These are phyloP conservation scores for Thamnaconus septentrionalis DNA, from an alignment of 2,113 vertebrate species.

Conservation along the genomic window DNA sequence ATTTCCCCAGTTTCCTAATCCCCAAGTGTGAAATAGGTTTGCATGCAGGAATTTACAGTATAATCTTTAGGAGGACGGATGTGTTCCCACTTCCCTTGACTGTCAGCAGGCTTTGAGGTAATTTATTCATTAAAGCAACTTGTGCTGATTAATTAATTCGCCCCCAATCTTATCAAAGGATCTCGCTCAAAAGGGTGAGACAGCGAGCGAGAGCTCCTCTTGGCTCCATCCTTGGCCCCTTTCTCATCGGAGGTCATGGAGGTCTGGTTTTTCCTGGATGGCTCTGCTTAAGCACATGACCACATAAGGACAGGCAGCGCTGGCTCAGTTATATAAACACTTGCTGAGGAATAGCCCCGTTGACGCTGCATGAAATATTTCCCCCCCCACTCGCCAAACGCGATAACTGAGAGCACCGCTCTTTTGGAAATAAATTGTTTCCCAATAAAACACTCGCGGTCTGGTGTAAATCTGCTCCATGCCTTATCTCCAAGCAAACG, in stretches of 20 bases:
- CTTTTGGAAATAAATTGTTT: conserved; percentile 23
- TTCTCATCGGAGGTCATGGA: conserved; percentile 49
- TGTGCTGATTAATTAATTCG: conserved; percentile 20
- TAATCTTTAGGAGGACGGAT: conserved; percentile 5
- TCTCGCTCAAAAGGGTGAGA: conserved; percentile 8
- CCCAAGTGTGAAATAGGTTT: conserved; percentile 42
- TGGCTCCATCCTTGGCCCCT: conserved; percentile 45
- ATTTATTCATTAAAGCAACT: conserved; percentile 22
- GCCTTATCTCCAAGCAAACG: conserved; percentile 36
- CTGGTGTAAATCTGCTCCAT: conserved; percentile 29
- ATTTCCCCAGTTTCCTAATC: conserved; percentile 41
- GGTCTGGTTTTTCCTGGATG: conserved; percentile 62
- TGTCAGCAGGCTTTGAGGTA: conserved; percentile 6
- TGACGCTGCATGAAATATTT: conserved; percentile 42
- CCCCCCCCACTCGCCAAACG: conserved; percentile 18
- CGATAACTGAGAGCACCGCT: conserved; percentile 17
- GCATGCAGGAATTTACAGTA: conserved; percentile 7
- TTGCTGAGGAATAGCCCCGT: conserved; percentile 55
- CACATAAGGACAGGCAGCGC: conserved; percentile 78
- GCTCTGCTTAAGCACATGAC: conserved; percentile 67
- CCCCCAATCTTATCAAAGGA: conserved; percentile 13
- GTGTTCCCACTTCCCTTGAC: neutral
- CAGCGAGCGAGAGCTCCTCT: conserved; percentile 25
- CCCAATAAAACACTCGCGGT: neutral
- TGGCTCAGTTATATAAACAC: conserved; percentile 72